phyloP scores from a whole-genome alignment of 2,888 invertebrate genomes.

The Miltochrista miniata region DNA sequence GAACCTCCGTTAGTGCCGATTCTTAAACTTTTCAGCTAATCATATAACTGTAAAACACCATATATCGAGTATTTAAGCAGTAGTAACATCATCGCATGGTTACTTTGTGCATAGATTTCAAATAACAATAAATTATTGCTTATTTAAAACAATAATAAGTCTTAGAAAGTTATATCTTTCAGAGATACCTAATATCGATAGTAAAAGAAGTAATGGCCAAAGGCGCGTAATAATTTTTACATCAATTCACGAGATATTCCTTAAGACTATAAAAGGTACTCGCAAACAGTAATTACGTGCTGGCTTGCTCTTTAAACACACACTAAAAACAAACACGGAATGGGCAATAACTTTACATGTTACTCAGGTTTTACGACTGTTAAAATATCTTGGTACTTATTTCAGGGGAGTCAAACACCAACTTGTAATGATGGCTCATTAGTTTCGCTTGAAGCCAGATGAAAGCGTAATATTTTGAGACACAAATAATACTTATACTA shows the following conservation, averaged over 20 bases:
- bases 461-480: conserved; percentile 6
- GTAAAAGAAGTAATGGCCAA: background rate
- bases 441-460: conserved; percentile 9
- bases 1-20: no score
- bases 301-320: conserved; percentile 41
- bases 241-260: conserved; percentile 19
- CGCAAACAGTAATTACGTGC: conserved; percentile 30
- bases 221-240: conserved; percentile 3
- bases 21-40: no score
- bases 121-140: no score
- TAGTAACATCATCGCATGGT: no score
- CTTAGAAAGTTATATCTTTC: background rate
- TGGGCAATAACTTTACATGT: conserved; percentile 38
- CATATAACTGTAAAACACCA: no score
- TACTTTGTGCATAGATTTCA: no score
- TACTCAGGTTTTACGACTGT: conserved; percentile 32
- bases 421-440: conserved; percentile 13
- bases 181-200: background rate
- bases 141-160: no score
- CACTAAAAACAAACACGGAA: conserved; percentile 45
- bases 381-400: conserved; percentile 28
- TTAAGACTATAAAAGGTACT: conserved; percentile 23
- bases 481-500: background rate
- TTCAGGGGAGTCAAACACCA: conserved; percentile 20
- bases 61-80: no score